phyloP scores from a whole-genome alignment of 2,113 vertebrate genomes.

The Apistogramma diplotaenia region DNA sequence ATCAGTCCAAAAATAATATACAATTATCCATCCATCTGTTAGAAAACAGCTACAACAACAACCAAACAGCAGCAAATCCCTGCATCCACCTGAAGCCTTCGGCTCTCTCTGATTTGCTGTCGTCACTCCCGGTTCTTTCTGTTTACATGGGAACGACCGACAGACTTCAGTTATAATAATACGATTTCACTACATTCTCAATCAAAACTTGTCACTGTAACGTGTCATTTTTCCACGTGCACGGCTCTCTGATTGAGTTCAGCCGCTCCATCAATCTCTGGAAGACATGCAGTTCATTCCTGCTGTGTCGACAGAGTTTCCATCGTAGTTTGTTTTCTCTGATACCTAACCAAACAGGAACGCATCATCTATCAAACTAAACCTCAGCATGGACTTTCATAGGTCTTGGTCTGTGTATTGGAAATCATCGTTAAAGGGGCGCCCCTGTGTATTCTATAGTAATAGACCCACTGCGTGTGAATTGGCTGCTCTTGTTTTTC shows the following conservation, averaged over 20 bases:
- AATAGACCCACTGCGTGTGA: not conserved
- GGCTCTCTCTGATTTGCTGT: not conserved
- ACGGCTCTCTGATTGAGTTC: not conserved
- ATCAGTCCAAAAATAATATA: no score
- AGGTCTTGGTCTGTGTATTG: not conserved
- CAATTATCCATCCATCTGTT: not conserved
- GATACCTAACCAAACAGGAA: not conserved
- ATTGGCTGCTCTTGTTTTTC: conserved; percentile 1
- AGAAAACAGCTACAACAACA: not conserved
- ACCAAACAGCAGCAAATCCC: not conserved
- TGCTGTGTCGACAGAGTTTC: not conserved
- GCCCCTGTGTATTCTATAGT: not conserved
- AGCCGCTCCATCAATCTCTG: not conserved
- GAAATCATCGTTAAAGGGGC: not conserved
- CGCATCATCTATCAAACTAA: not conserved
- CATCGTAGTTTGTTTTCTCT: not conserved
- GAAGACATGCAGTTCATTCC: accelerated
- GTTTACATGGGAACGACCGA: not conserved
- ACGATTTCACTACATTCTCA: not conserved
- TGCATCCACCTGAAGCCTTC: not conserved
- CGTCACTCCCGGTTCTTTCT: not conserved
- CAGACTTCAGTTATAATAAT: not conserved
- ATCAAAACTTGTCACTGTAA: accelerated
- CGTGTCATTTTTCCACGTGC: not conserved
- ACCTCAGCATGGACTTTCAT: not conserved